These are phyloP conservation scores for Noctua janthina DNA, from an alignment of 2,888 invertebrate genomes.

Conservation along the genomic window DNA sequence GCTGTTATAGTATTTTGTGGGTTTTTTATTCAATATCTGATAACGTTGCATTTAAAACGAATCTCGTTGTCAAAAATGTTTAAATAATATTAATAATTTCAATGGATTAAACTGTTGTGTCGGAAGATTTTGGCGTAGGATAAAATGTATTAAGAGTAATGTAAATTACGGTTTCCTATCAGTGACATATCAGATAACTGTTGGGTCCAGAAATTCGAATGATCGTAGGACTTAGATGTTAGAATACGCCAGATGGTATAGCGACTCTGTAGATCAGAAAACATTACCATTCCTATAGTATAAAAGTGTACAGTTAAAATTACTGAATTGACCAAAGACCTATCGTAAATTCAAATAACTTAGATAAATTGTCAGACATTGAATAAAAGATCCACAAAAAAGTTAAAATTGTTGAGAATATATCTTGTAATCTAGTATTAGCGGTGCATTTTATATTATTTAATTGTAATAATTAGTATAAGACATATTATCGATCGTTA, in stretches of 20 bases:
- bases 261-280: slow-evolving; percentile 25
- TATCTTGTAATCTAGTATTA: slow-evolving; percentile 83
- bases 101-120: slow-evolving; percentile 1
- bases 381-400: slow-evolving; percentile 70
- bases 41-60: slow-evolving; percentile 29
- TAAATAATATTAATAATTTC: slow-evolving; percentile 10
- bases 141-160: slow-evolving; percentile 38
- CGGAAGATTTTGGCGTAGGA: slow-evolving; percentile 27
- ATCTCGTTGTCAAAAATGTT: slow-evolving; percentile 23
- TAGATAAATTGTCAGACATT: slow-evolving; percentile 41
- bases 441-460: slow-evolving; percentile 84
- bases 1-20: slow-evolving; percentile 72
- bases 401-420: slow-evolving; percentile 77
- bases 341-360: slow-evolving; percentile 25
- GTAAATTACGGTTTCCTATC: slow-evolving; percentile 60
- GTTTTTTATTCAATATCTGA: slow-evolving; percentile 68
- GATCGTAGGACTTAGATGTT: slow-evolving; percentile 59
- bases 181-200: slow-evolving; percentile 67
- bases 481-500: slow-evolving; percentile 70
- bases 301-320: slow-evolving; percentile 31
- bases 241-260: slow-evolving; percentile 45
- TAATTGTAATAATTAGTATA: slow-evolving; percentile 63
- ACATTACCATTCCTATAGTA: slow-evolving; percentile 29
- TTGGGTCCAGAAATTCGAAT: slow-evolving; percentile 64
- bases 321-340: slow-evolving; percentile 46